Percentiles rank a stretch among this genome's conserved stretches.
Conservation (phyloP, 1,140 invertebrate genomes). For the Magallana ariakensis region DNA sequence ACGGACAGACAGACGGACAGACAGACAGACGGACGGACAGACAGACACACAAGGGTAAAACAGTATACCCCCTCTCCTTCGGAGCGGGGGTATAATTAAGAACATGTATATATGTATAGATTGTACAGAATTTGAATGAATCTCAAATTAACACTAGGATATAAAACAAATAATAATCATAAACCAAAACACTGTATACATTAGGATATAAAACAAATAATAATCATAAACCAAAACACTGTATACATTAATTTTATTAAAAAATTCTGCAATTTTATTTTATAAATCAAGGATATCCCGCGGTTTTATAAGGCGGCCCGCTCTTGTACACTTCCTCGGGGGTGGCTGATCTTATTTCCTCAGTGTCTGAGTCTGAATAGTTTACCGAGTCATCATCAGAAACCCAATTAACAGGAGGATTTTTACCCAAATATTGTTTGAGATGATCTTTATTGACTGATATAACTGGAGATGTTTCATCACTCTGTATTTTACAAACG, state of each 20-base stretch:
- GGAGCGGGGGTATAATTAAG: no score
- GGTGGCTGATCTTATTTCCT: no score
- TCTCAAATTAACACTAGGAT: no score
- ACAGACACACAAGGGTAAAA: no score
- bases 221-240: no score
- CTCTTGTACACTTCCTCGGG: no score
- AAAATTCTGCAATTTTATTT: neutral
- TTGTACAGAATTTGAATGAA: no score
- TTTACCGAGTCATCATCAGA: neutral
- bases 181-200: neutral
- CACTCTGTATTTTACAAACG: conserved; percentile 38
- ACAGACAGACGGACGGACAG: no score
- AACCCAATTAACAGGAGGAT: neutral
- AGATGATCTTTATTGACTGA: conserved; percentile 56
- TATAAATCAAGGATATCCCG: neutral
- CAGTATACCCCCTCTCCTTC: no score
- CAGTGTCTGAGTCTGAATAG: neutral
- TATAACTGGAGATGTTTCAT: neutral
- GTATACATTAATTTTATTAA: neutral
- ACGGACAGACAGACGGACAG: no score
- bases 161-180: no score
- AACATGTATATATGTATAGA: no score
- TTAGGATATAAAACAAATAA: neutral
- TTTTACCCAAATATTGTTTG: conserved; percentile 41
- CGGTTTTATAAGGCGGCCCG: neutral